A percentile compares a stretch with the other conserved stretches of the same genome.
phyloP scores from a whole-genome alignment of 2,888 invertebrate species.

The Pomacea canaliculata region DNA sequence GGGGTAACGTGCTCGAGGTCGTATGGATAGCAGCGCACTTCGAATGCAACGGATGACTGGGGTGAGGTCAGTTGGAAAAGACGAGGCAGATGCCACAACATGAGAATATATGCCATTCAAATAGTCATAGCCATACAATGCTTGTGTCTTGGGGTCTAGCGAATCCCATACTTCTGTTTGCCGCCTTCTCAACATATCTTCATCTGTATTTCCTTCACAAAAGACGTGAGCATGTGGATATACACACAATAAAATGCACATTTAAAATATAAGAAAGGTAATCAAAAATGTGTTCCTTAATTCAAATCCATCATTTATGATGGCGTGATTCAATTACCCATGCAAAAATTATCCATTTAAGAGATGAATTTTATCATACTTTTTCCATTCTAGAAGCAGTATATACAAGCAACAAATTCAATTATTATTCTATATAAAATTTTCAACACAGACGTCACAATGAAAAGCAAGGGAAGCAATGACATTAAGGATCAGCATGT shows the following conservation, averaged over 20 bases:
- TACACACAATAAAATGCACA: neutral
- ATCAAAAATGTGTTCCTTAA: too few relatives aligned
- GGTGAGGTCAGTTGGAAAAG: constrained; percentile 58
- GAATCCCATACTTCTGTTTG: constrained; percentile 60
- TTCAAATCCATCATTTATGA: too few relatives aligned
- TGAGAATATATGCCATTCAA: constrained; percentile 54
- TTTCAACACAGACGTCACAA: too few relatives aligned
- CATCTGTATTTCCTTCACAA: constrained; percentile 52
- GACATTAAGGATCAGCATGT: too few relatives aligned
- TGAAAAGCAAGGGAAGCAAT: too few relatives aligned
- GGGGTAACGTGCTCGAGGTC: constrained; percentile 59
- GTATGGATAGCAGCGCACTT: constrained; percentile 61
- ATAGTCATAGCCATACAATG: constrained; percentile 59
- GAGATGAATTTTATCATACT: too few relatives aligned
- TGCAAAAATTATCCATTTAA: too few relatives aligned
- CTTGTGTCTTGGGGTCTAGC: constrained; percentile 51
- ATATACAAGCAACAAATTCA: too few relatives aligned
- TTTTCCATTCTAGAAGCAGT: too few relatives aligned
- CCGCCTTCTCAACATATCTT: constrained; percentile 43
- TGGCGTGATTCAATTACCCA: too few relatives aligned
- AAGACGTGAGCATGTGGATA: neutral
- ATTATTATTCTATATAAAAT: too few relatives aligned
- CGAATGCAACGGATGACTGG: constrained; percentile 63
- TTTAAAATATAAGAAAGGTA: too few relatives aligned
- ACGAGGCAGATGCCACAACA: constrained; percentile 40